Evolutionary conservation across 2,797 vertebrate species (phyloP).

Genomic region (Paedocypris micromegethes): DNA sequence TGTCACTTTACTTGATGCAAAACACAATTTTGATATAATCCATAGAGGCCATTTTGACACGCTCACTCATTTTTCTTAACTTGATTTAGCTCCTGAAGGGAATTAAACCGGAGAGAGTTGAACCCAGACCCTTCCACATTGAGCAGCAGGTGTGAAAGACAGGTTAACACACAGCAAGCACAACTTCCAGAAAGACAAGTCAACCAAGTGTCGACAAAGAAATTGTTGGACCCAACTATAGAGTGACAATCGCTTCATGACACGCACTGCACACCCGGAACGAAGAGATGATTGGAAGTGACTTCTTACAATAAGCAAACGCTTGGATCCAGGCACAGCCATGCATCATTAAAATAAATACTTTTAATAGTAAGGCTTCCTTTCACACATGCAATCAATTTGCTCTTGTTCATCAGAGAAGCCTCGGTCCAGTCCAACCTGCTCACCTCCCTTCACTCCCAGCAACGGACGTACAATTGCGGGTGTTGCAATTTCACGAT

Average conservation of each 20-base stretch:
- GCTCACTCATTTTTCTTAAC: too few relatives aligned
- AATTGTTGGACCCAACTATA: slow-evolving; percentile 36
- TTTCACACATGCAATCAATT: slow-evolving; percentile 71
- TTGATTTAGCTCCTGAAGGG: slow-evolving; percentile 56
- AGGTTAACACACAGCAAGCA: slow-evolving; percentile 64
- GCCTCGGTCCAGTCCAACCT: slow-evolving; percentile 68
- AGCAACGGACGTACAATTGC: slow-evolving; percentile 40
- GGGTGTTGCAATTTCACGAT: slow-evolving; percentile 17
- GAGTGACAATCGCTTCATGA: slow-evolving; percentile 50
- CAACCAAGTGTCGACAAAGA: slow-evolving; percentile 26
- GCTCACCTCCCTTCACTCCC: slow-evolving; percentile 57
- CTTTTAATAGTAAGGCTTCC: slow-evolving; percentile 49
- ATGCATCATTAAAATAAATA: slow-evolving; percentile 60
- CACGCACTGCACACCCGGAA: slow-evolving; percentile 35
- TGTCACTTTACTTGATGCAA: background rate
- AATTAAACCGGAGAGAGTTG: slow-evolving; percentile 65
- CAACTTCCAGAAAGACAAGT: slow-evolving; percentile 31
- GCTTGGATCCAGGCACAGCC: slow-evolving; percentile 38
- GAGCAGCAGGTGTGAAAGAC: slow-evolving; percentile 75
- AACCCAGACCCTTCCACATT: slow-evolving; percentile 67
- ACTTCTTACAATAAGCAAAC: slow-evolving; percentile 53
- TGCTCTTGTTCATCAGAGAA: slow-evolving; percentile 67
- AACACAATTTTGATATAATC: too few relatives aligned
- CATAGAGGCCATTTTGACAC: too few relatives aligned
- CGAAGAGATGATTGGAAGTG: slow-evolving; percentile 46